Evolutionary conservation across 2,113 vertebrate genomes (phyloP).

Genomic region (Phrynosoma blainvillii): DNA sequence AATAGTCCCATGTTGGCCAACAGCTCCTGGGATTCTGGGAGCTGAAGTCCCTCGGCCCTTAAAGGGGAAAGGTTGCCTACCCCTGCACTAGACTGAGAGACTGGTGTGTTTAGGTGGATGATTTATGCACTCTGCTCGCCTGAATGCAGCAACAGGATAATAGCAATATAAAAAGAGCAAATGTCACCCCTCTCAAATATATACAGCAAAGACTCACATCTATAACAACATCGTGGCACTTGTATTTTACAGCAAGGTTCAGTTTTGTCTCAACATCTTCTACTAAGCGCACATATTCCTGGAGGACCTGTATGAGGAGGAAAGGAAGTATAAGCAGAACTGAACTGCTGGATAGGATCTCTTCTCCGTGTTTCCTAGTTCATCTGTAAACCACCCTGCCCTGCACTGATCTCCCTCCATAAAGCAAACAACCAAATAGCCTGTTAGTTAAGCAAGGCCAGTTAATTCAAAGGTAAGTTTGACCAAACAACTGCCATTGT

Average conservation of each 20-base stretch:
- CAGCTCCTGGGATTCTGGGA: no score
- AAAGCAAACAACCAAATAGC: background rate
- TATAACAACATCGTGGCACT: slow-evolving; percentile 94
- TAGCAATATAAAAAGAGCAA: background rate
- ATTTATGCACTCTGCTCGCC: background rate
- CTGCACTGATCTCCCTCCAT: background rate
- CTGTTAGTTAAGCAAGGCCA: background rate
- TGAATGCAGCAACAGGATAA: background rate
- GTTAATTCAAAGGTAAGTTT: background rate
- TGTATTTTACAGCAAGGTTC: slow-evolving; percentile 89
- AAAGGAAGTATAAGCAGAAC: slow-evolving; percentile 30
- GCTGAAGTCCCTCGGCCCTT: no score
- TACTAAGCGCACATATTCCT: slow-evolving; percentile 89
- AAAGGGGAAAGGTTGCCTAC: no score
- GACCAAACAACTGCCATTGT: background rate
- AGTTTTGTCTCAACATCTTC: slow-evolving; percentile 88
- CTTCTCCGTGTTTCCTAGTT: background rate
- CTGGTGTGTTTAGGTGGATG: background rate
- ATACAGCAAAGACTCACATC: slow-evolving; percentile 78
- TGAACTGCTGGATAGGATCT: background rate
- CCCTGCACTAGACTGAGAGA: no score
- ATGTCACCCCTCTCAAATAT: background rate
- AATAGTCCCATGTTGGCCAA: no score
- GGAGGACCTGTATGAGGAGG: slow-evolving; percentile 80
- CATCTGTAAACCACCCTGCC: background rate